Conservation (phyloP, 2,888 invertebrate species). For the Helleia helle region DNA sequence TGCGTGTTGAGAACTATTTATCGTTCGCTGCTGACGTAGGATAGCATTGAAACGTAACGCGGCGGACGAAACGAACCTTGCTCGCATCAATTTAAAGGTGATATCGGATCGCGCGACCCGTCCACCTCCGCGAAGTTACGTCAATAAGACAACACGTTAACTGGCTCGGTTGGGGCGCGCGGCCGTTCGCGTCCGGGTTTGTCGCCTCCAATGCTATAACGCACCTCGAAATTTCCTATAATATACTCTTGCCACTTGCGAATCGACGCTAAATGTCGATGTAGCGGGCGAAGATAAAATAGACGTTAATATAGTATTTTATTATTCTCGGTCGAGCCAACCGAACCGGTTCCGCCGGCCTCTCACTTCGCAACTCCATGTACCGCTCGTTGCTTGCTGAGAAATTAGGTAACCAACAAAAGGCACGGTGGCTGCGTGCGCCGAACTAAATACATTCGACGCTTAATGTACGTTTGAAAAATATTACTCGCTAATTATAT, state of each 20-base stretch:
- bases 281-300: constrained; percentile 9
- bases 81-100: constrained; percentile 37
- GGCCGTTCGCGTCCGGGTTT: constrained; percentile 64
- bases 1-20: constrained; percentile 68
- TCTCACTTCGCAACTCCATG: constrained; percentile 66
- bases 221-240: constrained; percentile 23
- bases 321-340: constrained; percentile 54
- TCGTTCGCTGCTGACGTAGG: constrained; percentile 58
- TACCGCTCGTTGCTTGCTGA: constrained; percentile 58
- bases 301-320: constrained; percentile 23
- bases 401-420: constrained; percentile 71
- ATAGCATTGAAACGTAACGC: constrained; percentile 24
- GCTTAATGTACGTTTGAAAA: constrained; percentile 31
- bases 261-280: constrained; percentile 8
- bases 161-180: constrained; percentile 55
- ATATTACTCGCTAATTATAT: constrained; percentile 25
- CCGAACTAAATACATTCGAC: constrained; percentile 43
- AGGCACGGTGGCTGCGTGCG: constrained; percentile 50
- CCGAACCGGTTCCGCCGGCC: constrained; percentile 68
- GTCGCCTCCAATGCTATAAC: constrained; percentile 43
- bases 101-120: constrained; percentile 39
- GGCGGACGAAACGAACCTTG: constrained; percentile 37
- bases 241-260: constrained; percentile 1
- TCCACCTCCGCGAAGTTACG: constrained; percentile 63
- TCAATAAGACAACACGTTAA: constrained; percentile 68